phyloP scores from a whole-genome alignment of 2,113 vertebrate genomes.

The Onychostoma macrolepis region DNA sequence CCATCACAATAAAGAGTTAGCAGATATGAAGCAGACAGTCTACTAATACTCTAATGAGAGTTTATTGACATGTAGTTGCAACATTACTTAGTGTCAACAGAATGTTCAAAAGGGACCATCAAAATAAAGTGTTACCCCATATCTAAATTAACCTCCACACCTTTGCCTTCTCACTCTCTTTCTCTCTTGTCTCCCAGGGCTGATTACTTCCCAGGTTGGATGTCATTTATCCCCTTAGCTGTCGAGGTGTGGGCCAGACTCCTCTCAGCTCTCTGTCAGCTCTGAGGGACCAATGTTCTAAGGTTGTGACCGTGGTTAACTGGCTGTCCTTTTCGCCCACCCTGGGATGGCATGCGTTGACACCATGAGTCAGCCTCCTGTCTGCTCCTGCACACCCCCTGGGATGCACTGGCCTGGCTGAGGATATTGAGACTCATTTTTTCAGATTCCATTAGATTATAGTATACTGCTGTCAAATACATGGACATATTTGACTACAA shows the following conservation, averaged over 20 bases:
- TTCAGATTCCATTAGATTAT: slow-evolving; percentile 1
- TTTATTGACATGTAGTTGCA: too few relatives aligned
- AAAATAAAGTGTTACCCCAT: too few relatives aligned
- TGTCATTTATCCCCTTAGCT: slow-evolving; percentile 42
- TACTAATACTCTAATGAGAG: too few relatives aligned
- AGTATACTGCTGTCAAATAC: background rate
- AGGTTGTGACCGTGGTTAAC: slow-evolving; percentile 46
- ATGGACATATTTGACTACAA: background rate
- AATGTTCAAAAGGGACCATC: too few relatives aligned
- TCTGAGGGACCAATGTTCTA: slow-evolving; percentile 23
- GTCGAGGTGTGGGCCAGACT: slow-evolving; percentile 21
- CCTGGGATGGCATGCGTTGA: background rate
- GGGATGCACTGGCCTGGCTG: slow-evolving; percentile 18
- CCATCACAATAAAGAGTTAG: too few relatives aligned
- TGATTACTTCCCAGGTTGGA: slow-evolving; percentile 25
- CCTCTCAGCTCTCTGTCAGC: slow-evolving; percentile 33
- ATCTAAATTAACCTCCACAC: slow-evolving; percentile 21
- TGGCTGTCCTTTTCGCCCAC: slow-evolving; percentile 33
- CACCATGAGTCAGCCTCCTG: slow-evolving; percentile 5
- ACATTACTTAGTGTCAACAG: too few relatives aligned
- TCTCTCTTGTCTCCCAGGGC: slow-evolving; percentile 19
- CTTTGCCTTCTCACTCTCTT: slow-evolving; percentile 18
- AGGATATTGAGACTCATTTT: slow-evolving; percentile 15
- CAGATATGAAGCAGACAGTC: too few relatives aligned
- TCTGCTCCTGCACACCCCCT: slow-evolving; percentile 1